Percentiles rank a stretch among this genome's conserved stretches.
Evolutionary conservation across 2,888 invertebrate species (phyloP).

Genomic region (Cephus pygmeus): DNA sequence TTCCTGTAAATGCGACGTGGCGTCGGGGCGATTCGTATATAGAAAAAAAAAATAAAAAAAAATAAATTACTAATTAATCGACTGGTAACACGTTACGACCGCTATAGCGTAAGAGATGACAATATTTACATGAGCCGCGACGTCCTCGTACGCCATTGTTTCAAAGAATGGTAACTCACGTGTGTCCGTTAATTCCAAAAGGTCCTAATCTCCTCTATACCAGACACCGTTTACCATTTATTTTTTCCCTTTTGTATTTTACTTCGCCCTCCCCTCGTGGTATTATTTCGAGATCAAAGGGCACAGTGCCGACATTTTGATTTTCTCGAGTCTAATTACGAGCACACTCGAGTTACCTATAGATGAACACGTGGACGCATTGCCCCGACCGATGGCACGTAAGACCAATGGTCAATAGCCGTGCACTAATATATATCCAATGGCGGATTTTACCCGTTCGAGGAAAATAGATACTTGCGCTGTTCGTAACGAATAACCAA

Average conservation of each 20-base stretch:
- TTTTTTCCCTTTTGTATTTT: slow-evolving; percentile 16
- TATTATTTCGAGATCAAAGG: neutral
- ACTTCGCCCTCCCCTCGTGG: slow-evolving; percentile 11
- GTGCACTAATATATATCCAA: neutral
- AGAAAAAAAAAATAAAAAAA: neutral
- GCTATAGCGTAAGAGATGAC: slow-evolving; percentile 46
- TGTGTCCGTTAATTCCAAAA: neutral
- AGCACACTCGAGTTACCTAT: slow-evolving; percentile 35
- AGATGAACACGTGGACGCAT: slow-evolving; percentile 34
- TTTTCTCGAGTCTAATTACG: neutral
- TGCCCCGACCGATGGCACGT: slow-evolving; percentile 39
- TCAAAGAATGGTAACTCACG: neutral
- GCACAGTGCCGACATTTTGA: neutral
- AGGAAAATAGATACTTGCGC: neutral
- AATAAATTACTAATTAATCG: slow-evolving; percentile 4
- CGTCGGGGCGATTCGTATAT: slow-evolving; percentile 11
- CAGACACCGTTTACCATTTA: slow-evolving; percentile 3
- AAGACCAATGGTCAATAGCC: neutral
- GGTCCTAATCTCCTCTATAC: neutral
- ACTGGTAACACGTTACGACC: slow-evolving; percentile 10
- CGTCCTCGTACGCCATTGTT: neutral
- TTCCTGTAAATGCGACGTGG: slow-evolving; percentile 18
- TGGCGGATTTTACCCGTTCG: neutral
- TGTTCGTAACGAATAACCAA: neutral
- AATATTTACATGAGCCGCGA: slow-evolving; percentile 21